Base-by-base conservation (phyloP, 2,113 vertebrate genomes). In the Tichodroma muraria region DNA sequence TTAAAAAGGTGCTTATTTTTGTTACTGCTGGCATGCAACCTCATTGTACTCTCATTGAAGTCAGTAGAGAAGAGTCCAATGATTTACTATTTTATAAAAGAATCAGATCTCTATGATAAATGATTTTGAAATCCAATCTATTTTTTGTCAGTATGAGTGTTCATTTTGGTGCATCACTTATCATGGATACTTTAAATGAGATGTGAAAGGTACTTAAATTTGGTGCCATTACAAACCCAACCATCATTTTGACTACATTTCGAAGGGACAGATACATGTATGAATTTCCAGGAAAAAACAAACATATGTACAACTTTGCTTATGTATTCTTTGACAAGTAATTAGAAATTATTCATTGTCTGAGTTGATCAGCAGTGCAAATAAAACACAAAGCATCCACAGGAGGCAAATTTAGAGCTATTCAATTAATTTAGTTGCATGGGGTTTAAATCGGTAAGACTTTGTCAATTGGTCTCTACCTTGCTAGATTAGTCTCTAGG, bases 361-460 rank as follows among this genome's bases (percentile, higher is more conserved):
- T 68, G 85, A 79, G 82, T 90, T 93, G 81, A 86, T 95, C 76
- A 97, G 72, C 88, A 93, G 86, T 68, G 64, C 76, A 94, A 81
- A 87, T 90, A 87, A 79, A 95, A 65, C 70, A 81, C 69, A 94
- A 93, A 95, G 71, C 49, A 88, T 95, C 80, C 93, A 65, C 95
- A 92, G 77, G 83, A 93, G 91, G 75, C 73, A 89, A 87, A 94
- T 96, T 92, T 72, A 83, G 85, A 94, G 56, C 92, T 90, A 95
- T 33, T 94, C 85, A 54, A 44, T 94, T 96, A 90, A 92, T 91
- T 96, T 85, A 28, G 37, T 90, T 92, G 53, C 73, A 45, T 90
- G 83, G 65, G 18, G 44, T 93, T 88, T 94, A 75, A 96, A 80
- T 92, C 4, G 33, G 68, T 47, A 87, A 91, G 93, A 85, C 71